Conservation (phyloP, 2,113 vertebrate genomes). For the Mola mola region DNA sequence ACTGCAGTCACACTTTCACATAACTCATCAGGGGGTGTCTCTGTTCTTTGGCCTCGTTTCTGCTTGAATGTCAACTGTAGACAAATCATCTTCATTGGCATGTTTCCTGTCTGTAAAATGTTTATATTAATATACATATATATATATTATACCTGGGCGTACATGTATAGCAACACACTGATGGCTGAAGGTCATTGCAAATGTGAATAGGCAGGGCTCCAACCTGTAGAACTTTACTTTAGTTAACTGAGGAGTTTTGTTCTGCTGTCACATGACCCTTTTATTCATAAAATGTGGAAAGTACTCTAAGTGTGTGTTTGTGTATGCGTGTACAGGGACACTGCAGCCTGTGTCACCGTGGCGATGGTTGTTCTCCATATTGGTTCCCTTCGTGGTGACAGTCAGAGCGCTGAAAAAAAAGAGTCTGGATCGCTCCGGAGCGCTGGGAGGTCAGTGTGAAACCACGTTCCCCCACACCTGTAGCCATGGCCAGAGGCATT, state of each 20-base stretch:
- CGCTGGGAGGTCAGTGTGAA: conserved; percentile 87
- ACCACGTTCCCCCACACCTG: no score
- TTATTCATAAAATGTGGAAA: background rate
- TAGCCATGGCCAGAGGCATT: no score
- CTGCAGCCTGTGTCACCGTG: conserved; percentile 92
- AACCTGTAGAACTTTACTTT: background rate
- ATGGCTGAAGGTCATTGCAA: no score
- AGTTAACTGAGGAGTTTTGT: background rate
- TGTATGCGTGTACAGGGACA: conserved; percentile 78
- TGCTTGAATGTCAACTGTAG: no score
- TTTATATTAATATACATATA: no score
- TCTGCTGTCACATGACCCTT: background rate
- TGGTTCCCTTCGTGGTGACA: conserved; percentile 86
- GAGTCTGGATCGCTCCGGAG: conserved; percentile 90
- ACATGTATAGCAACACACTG: no score
- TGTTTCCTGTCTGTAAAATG: no score
- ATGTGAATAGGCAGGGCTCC: background rate
- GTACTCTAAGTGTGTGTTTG: background rate
- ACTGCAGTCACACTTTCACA: no score
- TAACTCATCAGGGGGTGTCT: no score
- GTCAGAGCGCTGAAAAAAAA: conserved; percentile 85
- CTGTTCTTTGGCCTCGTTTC: no score
- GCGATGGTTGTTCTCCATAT: conserved; percentile 94
- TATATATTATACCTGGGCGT: no score
- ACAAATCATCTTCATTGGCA: no score